These are phyloP conservation scores for Athetis lepigone DNA, from an alignment of 2,888 invertebrate genomes.

Conservation along the genomic window DNA sequence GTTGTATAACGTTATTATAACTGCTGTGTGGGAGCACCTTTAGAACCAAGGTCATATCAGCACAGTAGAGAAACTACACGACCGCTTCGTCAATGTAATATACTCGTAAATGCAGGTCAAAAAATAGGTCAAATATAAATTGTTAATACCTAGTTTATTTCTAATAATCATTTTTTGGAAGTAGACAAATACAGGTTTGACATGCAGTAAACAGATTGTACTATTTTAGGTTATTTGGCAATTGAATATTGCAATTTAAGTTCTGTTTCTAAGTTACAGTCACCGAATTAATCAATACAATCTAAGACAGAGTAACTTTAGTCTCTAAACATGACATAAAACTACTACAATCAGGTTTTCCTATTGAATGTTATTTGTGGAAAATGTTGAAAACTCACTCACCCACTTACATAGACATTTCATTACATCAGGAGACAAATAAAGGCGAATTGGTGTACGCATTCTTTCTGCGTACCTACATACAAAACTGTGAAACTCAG, in stretches of 20 bases:
- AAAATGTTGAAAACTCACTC: constrained; percentile 12
- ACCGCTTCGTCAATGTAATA: constrained; percentile 12
- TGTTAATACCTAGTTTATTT: neutral
- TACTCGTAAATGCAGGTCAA: constrained; percentile 21
- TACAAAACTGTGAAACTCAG: no score
- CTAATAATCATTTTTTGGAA: neutral
- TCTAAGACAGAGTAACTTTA: constrained; percentile 5
- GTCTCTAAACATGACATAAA: constrained; percentile 12
- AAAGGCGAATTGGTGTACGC: neutral
- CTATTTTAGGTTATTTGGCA: neutral
- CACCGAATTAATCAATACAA: constrained; percentile 22
- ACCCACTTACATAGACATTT: neutral
- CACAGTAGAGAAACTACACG: constrained; percentile 5
- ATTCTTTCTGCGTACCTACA: no score
- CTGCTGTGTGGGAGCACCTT: no score
- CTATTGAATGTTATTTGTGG: constrained; percentile 2
- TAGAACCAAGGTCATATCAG: neutral
- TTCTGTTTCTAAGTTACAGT: constrained; percentile 11
- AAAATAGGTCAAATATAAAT: constrained; percentile 14
- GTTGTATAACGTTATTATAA: no score
- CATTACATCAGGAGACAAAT: neutral
- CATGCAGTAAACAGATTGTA: constrained; percentile 6
- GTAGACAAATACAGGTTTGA: constrained; percentile 1
- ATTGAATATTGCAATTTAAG: constrained; percentile 9
- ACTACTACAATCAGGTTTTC: constrained; percentile 6